These are phyloP conservation scores for Furcifer pardalis DNA, from an alignment of 2,797 vertebrate genomes.

Conservation along the genomic window DNA sequence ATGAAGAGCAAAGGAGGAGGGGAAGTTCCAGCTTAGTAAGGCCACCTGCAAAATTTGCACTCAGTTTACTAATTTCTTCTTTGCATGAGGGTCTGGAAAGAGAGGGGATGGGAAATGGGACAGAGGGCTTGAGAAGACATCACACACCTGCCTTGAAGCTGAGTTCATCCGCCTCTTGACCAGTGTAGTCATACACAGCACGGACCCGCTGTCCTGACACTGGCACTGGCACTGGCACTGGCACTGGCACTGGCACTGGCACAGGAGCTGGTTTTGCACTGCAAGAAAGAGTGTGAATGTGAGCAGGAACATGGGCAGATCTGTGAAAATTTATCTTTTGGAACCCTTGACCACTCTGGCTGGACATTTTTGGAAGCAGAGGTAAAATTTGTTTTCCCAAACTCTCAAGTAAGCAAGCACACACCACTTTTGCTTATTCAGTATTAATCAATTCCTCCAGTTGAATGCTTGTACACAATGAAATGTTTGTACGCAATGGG, in stretches of 20 bases:
- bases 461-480: too few species aligned
- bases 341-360: too few species aligned
- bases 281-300: not conserved
- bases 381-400: too few species aligned
- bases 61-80: not conserved
- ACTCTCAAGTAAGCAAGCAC: not conserved
- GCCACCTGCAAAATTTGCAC: not conserved
- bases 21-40: not conserved
- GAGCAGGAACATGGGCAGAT: not conserved
- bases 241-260: slow-evolving; percentile 15
- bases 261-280: slow-evolving; percentile 37
- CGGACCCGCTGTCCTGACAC: slow-evolving; percentile 55
- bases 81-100: not conserved
- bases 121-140: not conserved
- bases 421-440: not conserved
- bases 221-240: too few species aligned
- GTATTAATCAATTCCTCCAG: not conserved
- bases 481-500: too few species aligned
- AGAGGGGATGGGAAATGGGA: not conserved
- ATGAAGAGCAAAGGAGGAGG: not conserved
- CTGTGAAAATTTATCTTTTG: not conserved
- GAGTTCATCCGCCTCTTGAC: slow-evolving; percentile 65
- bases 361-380: too few species aligned
- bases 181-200: slow-evolving; percentile 61
- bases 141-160: slow-evolving; percentile 64